These are phyloP conservation scores for Nyctalus aviator DNA, from an alignment of 2,797 vertebrate species.

Conservation along the genomic window DNA sequence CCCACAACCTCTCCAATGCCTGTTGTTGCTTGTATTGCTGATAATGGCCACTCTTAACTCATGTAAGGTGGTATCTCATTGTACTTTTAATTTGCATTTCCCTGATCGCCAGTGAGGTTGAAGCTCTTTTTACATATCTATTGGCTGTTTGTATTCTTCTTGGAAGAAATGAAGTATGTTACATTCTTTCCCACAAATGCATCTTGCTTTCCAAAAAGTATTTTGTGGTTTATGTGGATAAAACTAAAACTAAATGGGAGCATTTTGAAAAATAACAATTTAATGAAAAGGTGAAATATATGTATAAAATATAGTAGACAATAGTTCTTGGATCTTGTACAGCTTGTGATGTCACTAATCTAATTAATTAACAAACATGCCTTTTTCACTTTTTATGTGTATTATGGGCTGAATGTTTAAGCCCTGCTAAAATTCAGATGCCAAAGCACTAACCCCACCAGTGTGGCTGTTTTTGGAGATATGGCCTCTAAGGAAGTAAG, in stretches of 20 bases:
- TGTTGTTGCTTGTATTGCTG: too few species aligned
- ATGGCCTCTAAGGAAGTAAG: background rate
- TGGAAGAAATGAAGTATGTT: too few species aligned
- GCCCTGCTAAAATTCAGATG: background rate
- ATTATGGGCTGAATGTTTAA: background rate
- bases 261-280: background rate
- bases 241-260: background rate
- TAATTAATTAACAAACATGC: background rate
- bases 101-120: too few species aligned
- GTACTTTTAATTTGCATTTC: too few species aligned
- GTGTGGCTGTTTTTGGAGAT: background rate
- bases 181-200: background rate
- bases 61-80: too few species aligned
- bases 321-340: background rate
- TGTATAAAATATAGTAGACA: background rate
- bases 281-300: background rate
- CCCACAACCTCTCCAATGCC: too few species aligned
- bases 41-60: too few species aligned
- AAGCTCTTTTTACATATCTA: too few species aligned
- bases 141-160: too few species aligned
- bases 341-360: background rate
- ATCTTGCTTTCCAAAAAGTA: background rate
- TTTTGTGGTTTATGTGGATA: background rate
- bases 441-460: background rate
- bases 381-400: background rate